These are phyloP conservation scores for Pangasianodon gigas DNA, from an alignment of 2,113 vertebrate genomes.

Conservation along the genomic window DNA sequence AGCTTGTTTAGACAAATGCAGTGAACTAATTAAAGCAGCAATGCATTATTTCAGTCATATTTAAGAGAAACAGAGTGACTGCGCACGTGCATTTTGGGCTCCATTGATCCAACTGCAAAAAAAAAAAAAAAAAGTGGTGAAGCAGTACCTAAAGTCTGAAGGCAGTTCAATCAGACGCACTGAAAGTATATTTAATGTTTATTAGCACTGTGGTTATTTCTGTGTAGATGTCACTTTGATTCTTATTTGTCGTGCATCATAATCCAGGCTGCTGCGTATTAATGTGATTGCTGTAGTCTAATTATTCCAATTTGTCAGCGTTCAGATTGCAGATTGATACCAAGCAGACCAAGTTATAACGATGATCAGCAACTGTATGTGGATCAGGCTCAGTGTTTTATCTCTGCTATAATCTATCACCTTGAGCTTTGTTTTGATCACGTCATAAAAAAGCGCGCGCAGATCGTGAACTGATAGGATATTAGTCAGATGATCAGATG, in stretches of 20 bases:
- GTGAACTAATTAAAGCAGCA: not conserved
- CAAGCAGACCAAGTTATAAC: not conserved
- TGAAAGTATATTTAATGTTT: not conserved
- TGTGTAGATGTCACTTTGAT: not conserved
- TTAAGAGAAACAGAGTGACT: too few species aligned
- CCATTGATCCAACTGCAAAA: not conserved
- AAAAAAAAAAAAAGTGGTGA: not conserved
- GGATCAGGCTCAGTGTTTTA: not conserved
- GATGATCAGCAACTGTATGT: not conserved
- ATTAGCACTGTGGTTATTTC: not conserved
- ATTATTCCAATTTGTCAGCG: constrained; percentile 14
- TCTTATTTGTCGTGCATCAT: not conserved
- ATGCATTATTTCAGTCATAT: not conserved
- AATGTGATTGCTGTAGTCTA: constrained; percentile 11
- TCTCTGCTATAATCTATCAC: not conserved
- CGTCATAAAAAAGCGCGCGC: not conserved
- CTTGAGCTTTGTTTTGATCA: not conserved
- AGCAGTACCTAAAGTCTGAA: not conserved
- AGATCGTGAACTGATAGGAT: not conserved
- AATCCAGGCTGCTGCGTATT: not conserved
- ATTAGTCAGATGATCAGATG: not conserved
- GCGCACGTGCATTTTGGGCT: not conserved
- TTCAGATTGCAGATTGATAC: not conserved
- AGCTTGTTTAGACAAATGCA: not conserved
- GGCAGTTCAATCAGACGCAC: not conserved